phyloP scores from a whole-genome alignment of 2,797 vertebrate genomes.

The Neopelma chrysocephalum region DNA sequence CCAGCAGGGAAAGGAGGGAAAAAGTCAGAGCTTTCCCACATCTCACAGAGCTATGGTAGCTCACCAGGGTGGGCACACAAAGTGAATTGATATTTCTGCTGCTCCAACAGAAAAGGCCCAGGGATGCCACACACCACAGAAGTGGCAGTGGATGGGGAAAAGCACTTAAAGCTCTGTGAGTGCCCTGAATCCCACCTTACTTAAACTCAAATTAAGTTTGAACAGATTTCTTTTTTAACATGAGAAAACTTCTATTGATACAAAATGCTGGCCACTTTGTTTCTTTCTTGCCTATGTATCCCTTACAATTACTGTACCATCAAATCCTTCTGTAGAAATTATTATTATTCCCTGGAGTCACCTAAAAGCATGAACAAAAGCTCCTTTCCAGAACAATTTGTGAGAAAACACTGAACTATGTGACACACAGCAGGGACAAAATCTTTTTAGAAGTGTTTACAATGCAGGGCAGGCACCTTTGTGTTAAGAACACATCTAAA shows the following conservation, averaged over 20 bases:
- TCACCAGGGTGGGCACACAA: not conserved
- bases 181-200: not conserved
- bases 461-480: not conserved
- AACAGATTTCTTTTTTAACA: not conserved
- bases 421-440: not conserved
- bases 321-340: not conserved
- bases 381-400: not conserved
- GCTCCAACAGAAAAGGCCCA: not conserved
- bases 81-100: not conserved
- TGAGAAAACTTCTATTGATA: not conserved
- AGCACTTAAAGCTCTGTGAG: not conserved
- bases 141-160: not conserved
- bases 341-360: not conserved
- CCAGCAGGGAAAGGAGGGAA: not conserved
- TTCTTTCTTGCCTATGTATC: not conserved
- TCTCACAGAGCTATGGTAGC: not conserved
- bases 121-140: not conserved
- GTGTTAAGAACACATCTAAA: not conserved
- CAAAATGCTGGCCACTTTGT: not conserved
- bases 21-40: not conserved
- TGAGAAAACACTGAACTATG: not conserved
- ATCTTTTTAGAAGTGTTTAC: not conserved
- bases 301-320: not conserved
- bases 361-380: not conserved
- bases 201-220: not conserved